phyloP scores from a whole-genome alignment of 2,888 invertebrate genomes.

The Philhelius pedissequus region DNA sequence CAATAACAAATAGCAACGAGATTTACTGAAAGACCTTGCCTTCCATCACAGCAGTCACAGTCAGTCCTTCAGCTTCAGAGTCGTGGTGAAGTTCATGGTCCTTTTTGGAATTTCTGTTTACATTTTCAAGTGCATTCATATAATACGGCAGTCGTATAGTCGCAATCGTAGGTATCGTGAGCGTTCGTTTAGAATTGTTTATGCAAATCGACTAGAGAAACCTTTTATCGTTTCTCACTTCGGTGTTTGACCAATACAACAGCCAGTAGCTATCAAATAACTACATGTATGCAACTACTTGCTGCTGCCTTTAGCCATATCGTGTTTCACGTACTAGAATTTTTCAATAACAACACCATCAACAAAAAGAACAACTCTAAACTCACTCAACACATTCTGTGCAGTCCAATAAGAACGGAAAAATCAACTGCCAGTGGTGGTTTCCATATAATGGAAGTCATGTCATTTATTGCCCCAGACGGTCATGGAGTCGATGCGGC shows the following conservation, averaged over 20 bases:
- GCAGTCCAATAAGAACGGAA: conserved; percentile 6
- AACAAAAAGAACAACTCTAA: conserved; percentile 8
- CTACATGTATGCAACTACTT: not conserved
- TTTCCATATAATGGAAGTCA: conserved; percentile 64
- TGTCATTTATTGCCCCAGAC: conserved; percentile 47
- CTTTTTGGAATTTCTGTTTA: conserved; percentile 54
- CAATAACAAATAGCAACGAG: not conserved
- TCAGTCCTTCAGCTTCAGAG: conserved; percentile 10
- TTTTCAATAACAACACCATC: conserved; percentile 17
- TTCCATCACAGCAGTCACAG: not conserved
- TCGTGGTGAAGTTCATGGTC: conserved; percentile 38
- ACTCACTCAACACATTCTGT: not conserved
- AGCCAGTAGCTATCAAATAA: conserved; percentile 9
- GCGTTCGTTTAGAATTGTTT: not conserved
- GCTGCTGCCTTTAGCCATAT: conserved; percentile 8
- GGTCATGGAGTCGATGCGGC: not conserved
- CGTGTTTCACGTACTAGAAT: conserved; percentile 47
- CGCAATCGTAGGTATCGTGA: conserved; percentile 7
- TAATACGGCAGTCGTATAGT: not conserved
- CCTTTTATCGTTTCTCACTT: conserved; percentile 6
- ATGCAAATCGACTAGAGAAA: conserved; percentile 48
- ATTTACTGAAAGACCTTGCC: not conserved
- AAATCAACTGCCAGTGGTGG: conserved; percentile 43
- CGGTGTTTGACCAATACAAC: conserved; percentile 41
- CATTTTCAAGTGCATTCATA: conserved; percentile 22